Evolutionary conservation across 2,113 vertebrate species (phyloP).

Genomic region (Strix uralensis): DNA sequence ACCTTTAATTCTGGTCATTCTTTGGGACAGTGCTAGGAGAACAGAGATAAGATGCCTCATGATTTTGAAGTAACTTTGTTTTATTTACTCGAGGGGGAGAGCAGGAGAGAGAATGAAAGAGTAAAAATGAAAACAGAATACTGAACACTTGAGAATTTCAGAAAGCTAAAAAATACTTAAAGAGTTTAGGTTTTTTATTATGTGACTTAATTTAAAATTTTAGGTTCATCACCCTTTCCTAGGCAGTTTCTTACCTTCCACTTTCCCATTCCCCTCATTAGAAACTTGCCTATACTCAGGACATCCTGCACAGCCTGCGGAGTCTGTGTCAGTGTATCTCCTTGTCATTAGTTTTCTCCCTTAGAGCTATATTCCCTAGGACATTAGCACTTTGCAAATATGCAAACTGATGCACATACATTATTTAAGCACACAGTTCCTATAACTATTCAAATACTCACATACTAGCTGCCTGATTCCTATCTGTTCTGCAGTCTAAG

Average conservation of each 20-base stretch:
- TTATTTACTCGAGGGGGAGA: constrained; percentile 8
- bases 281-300: neutral
- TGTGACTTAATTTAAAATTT: neutral
- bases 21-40: neutral
- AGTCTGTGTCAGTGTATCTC: neutral
- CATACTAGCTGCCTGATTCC: neutral
- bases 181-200: neutral
- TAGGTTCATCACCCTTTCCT: neutral
- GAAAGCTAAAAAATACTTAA: neutral
- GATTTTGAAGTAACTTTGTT: constrained; percentile 35
- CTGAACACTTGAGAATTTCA: neutral
- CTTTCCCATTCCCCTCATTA: neutral
- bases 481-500: neutral
- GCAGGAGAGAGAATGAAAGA: neutral
- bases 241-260: neutral
- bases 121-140: constrained; percentile 8
- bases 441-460: neutral
- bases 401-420: constrained; percentile 5
- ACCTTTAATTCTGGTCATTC: neutral
- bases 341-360: neutral
- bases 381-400: neutral
- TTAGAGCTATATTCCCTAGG: neutral
- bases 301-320: neutral
- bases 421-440: constrained; percentile 7
- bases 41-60: constrained; percentile 37